phyloP scores from a whole-genome alignment of 1,140 invertebrate species.

The Procambarus virginalis region DNA sequence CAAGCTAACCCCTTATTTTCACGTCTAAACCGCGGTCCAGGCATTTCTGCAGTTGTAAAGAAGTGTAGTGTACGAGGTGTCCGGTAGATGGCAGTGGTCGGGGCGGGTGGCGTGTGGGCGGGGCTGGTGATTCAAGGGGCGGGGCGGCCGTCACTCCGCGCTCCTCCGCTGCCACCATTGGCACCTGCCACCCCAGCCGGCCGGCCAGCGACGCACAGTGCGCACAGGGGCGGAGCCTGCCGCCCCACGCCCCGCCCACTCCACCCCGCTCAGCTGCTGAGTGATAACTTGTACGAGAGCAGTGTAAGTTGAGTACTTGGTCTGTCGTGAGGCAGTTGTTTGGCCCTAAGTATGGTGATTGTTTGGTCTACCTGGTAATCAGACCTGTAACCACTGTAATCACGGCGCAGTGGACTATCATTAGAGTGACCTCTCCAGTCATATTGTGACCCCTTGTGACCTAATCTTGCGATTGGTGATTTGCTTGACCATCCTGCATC shows the following conservation, averaged over 20 bases:
- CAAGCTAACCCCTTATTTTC: constrained; percentile 69
- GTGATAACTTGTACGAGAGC: constrained; percentile 69
- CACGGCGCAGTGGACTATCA: constrained; percentile 68
- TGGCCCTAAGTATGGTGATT: constrained; percentile 70
- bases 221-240: constrained; percentile 54
- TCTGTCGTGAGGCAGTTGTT: constrained; percentile 69
- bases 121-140: constrained; percentile 61
- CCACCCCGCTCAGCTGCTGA: constrained; percentile 63
- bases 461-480: constrained; percentile 68
- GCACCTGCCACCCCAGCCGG: constrained; percentile 48
- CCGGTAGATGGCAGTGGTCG: constrained; percentile 65
- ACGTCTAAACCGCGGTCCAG: constrained; percentile 68
- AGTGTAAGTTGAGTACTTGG: constrained; percentile 70
- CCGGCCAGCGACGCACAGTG: constrained; percentile 22
- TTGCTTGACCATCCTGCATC: constrained; percentile 68
- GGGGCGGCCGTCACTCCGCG: constrained; percentile 44
- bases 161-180: constrained; percentile 42
- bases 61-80: constrained; percentile 60
- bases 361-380: constrained; percentile 70
- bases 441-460: constrained; percentile 69
- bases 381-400: constrained; percentile 70
- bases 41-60: constrained; percentile 70
- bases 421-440: constrained; percentile 69
- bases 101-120: constrained; percentile 63
- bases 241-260: constrained; percentile 47